A percentile compares a stretch with the other conserved stretches of the same genome.
These are phyloP conservation scores for Physocephala rufipes DNA, from an alignment of 2,888 invertebrate genomes.

Conservation along the genomic window DNA sequence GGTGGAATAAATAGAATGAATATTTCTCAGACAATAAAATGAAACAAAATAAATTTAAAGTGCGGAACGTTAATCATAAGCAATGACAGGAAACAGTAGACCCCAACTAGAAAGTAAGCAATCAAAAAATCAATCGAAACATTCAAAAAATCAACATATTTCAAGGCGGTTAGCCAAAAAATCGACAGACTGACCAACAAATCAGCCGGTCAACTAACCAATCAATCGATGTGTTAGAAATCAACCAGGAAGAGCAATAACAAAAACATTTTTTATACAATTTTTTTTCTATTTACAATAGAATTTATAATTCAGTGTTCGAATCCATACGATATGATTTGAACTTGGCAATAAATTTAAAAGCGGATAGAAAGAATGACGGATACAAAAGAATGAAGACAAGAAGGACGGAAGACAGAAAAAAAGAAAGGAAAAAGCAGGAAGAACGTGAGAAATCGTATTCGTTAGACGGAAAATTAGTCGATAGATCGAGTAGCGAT, in stretches of 20 bases:
- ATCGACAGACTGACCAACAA: no score
- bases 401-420: not conserved
- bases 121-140: no score
- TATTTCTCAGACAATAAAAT: not conserved
- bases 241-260: not conserved
- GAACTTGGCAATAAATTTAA: constrained; percentile 18
- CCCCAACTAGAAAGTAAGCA: no score
- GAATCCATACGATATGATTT: constrained; percentile 4
- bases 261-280: not conserved
- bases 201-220: no score
- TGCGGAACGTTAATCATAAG: not conserved
- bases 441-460: not conserved
- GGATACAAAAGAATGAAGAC: not conserved
- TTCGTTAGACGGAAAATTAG: not conserved
- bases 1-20: no score
- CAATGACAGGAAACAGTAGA: no score
- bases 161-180: no score
- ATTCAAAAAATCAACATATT: no score
- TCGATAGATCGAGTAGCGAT: not conserved
- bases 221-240: no score
- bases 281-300: constrained; percentile 6
- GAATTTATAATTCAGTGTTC: no score
- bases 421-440: not conserved
- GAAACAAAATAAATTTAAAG: not conserved
- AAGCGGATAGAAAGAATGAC: not conserved